A percentile compares a stretch with the other conserved stretches of the same genome.
Conservation (phyloP, 2,888 invertebrate genomes). For the Ectemnius cavifrons region DNA sequence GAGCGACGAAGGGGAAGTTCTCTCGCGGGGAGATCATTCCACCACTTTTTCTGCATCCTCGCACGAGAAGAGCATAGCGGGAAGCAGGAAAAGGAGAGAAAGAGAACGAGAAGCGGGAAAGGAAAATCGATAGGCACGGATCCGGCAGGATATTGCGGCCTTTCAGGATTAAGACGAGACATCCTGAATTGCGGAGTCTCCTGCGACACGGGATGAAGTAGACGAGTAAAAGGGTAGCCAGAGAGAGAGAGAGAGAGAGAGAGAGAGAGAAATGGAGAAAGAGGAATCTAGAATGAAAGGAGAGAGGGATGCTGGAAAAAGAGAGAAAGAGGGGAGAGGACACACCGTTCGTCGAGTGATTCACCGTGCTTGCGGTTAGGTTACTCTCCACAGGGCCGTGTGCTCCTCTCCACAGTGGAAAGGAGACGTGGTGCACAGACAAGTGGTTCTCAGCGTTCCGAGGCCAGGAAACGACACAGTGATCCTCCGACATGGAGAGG, state of each 20-base stretch:
- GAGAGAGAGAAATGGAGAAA: slow-evolving; percentile 11
- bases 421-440: slow-evolving; percentile 42
- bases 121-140: slow-evolving; percentile 26
- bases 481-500: slow-evolving; percentile 22
- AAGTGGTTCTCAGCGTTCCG: slow-evolving; percentile 53
- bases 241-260: slow-evolving; percentile 38
- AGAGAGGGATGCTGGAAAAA: slow-evolving; percentile 30
- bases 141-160: slow-evolving; percentile 38
- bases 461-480: slow-evolving; percentile 20
- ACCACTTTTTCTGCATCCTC: slow-evolving; percentile 9
- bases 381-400: slow-evolving; percentile 36
- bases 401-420: slow-evolving; percentile 22
- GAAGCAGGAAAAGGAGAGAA: background rate
- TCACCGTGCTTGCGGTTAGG: slow-evolving; percentile 67
- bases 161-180: slow-evolving; percentile 47
- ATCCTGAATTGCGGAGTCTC: slow-evolving; percentile 44
- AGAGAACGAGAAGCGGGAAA: slow-evolving; percentile 10
- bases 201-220: slow-evolving; percentile 31
- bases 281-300: too few species aligned
- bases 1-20: background rate
- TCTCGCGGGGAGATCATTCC: slow-evolving; percentile 5
- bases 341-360: slow-evolving; percentile 67
- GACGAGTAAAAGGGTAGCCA: slow-evolving; percentile 27
- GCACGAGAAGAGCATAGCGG: background rate
- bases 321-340: slow-evolving; percentile 37